Base-by-base conservation (phyloP, 1,140 invertebrate genomes). In the Caenorhabditis elegans region DNA sequence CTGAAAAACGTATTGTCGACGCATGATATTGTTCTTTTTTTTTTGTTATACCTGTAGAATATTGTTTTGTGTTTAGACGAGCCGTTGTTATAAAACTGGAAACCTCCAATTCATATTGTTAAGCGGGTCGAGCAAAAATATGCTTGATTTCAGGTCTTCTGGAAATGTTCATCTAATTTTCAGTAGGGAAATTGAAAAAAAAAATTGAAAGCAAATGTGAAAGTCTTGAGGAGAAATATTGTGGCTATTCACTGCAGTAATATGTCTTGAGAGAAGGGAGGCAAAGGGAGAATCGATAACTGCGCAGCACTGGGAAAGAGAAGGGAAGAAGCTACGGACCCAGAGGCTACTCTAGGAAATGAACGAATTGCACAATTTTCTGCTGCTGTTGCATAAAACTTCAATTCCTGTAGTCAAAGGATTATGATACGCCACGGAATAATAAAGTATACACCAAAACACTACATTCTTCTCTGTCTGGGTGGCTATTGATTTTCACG, bases 201-300 rank as follows among this genome's bases (percentile, higher is more conserved):
- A 39, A 39, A 70, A 39, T 31, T 43, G 26, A 39, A 36, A n/a
- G 60, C 31, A 39, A 39, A 70, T 70, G 60, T 43, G 26, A 39
- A 36, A n/a, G 60, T n/a, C 22, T 28, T 28, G 31, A 17, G 8
- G 60, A 22, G n/a, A 70, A 70, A 70, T 70, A 34, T 13, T 39
- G 60, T 17, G 60, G 60, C 55, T 36, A 65, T 34, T 65, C 17
- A 19, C 31, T 28, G 55, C 17, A 70, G 34, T 43, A 39, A 22
- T 70, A 15, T n/a, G 8, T 60, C 53, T 34, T 13, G 6, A 34
- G 26, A 34, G 11, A 43, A 70, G 11, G 28, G 60, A 70, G n/a
- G 60, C 10, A 36, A 28, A 39, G 39, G 28, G 60, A 70, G 60
- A 39, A 70, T 70, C 60, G 60, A 70, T 70, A 70, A 70, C 26